Conservation (phyloP, 2,888 invertebrate species). For the Tribolium freemani region DNA sequence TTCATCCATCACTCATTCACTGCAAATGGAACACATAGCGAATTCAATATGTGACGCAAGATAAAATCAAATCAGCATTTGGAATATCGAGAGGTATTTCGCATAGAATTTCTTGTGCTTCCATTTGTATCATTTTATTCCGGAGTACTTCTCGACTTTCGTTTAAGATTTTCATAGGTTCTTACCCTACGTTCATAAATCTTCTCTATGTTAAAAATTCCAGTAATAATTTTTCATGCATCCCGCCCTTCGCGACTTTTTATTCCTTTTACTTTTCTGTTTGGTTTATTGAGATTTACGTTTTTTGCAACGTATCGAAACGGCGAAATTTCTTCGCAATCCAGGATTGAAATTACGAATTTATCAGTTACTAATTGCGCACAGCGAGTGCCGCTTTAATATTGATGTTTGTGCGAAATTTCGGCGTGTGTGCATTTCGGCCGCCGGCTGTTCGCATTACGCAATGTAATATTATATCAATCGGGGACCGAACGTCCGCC, state of each 20-base stretch:
- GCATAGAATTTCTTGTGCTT: conserved; percentile 48
- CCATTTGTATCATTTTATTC: conserved; percentile 55
- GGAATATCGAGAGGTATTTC: conserved; percentile 53
- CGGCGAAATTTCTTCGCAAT: not conserved
- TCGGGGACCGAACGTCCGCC: conserved; percentile 47
- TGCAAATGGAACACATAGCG: conserved; percentile 45
- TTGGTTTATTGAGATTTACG: conserved; percentile 30
- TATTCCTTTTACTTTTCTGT: conserved; percentile 7
- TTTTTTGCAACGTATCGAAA: not conserved
- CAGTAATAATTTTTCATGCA: conserved; percentile 57
- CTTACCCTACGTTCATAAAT: conserved; percentile 51
- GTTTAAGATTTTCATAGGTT: conserved; percentile 49
- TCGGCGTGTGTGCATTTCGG: conserved; percentile 26
- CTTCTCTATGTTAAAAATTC: conserved; percentile 51
- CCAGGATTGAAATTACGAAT: conserved; percentile 5
- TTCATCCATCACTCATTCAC: conserved; percentile 45
- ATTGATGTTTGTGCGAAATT: conserved; percentile 22
- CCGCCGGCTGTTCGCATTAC: conserved; percentile 42
- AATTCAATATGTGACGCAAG: conserved; percentile 51
- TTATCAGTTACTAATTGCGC: conserved; percentile 19
- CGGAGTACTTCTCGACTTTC: conserved; percentile 51
- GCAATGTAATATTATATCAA: conserved; percentile 43
- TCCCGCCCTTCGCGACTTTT: conserved; percentile 43
- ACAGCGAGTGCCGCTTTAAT: conserved; percentile 12
- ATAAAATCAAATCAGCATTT: conserved; percentile 54